Base-by-base conservation (phyloP, 2,113 vertebrate genomes). In the Crocuta crocuta region DNA sequence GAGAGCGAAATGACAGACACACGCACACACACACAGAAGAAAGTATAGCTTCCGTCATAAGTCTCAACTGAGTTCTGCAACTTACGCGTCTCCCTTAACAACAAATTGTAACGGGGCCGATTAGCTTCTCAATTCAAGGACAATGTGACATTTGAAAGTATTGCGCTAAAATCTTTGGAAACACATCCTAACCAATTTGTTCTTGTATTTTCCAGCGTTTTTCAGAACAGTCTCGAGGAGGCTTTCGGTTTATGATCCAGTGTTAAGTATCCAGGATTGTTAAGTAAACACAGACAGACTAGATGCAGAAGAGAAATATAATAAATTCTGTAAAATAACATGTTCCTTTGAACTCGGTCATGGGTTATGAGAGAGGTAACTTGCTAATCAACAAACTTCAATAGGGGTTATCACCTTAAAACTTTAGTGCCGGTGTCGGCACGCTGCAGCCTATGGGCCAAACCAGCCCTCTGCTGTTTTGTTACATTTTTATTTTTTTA, bases 101-200 rank as follows among this genome's bases (percentile, higher is more conserved):
- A 19, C 0, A 8, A 7, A 33, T 48, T 5, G 2, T 0, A 16
- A 58, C 0, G 58, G 43, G 11, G 28, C 31, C 9, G 0, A 1
- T 2, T 26, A 39, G 48, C 86, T 45, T 65, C 86, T 21, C 16
- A 9, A n/a, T 39, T 24, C 55, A 88, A n/a, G 43, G 58, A 50
- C n/a, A 13, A 6, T 3, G 33, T 35, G 71, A 71, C 33, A 71
- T 8, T 2, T 10, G 3, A 35, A 68, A 81, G 58, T 10, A n/a
- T 45, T 39, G 70, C 7, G 45, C 17, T 16, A 26, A 68, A 89
- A 17, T 2, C n/a, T 55, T 87, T 65, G 33, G 21, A 31, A 26
- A 66, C 70, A 28, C 5, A 74, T 39, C 43, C 63, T 83, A 28
- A 73, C 19, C 16, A 1, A 9, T 2, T 26, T 50, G 45, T n/a